phyloP scores from a whole-genome alignment of 2,113 vertebrate genomes.

The Callipepla squamata region DNA sequence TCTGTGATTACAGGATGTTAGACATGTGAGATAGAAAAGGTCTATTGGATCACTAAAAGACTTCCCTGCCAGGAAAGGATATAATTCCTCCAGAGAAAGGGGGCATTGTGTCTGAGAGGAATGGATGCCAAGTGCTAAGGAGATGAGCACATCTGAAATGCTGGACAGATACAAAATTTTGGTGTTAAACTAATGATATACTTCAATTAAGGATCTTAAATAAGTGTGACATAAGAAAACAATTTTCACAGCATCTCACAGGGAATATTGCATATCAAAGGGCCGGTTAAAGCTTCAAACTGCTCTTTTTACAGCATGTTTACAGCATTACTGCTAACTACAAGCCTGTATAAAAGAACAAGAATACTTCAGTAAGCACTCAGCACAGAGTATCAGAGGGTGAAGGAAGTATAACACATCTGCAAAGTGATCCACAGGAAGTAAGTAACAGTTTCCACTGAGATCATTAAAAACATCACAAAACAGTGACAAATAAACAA shows the following conservation, averaged over 20 bases:
- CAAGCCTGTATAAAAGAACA: conserved; percentile 8
- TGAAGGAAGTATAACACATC: not conserved
- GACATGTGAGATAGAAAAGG: conserved; percentile 63
- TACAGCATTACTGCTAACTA: conserved; percentile 4
- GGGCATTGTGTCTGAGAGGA: conserved; percentile 29
- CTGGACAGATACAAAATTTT: not conserved
- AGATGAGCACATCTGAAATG: conserved; percentile 40
- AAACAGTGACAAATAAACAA: conserved; percentile 24
- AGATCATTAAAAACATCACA: not conserved
- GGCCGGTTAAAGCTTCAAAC: not conserved
- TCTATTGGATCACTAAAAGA: not conserved
- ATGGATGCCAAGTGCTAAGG: conserved; percentile 26
- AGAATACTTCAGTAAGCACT: not conserved
- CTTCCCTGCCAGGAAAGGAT: conserved; percentile 54
- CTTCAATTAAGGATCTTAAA: not conserved
- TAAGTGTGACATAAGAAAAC: not conserved
- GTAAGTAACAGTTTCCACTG: not conserved
- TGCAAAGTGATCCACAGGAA: conserved; percentile 34
- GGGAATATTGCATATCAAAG: not conserved
- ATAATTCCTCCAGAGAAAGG: conserved; percentile 46
- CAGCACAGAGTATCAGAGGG: not conserved
- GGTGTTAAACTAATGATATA: not conserved
- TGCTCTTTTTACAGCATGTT: not conserved
- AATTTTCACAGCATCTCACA: not conserved
- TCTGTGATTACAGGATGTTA: conserved; percentile 70